phyloP scores from a whole-genome alignment of 2,888 invertebrate genomes.

The Neoscelio sp. region DNA sequence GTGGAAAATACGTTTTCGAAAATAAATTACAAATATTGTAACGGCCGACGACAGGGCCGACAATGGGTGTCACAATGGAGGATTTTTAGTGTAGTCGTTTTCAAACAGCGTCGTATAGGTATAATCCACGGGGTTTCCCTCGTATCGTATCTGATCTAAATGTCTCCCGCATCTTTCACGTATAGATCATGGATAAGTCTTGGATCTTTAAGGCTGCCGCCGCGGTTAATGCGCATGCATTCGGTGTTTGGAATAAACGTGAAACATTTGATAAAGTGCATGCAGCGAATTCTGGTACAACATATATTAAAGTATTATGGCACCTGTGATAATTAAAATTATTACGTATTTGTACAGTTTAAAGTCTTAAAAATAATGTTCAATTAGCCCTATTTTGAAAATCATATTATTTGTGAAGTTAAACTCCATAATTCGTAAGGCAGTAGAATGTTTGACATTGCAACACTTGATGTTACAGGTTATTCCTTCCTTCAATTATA shows the following conservation, averaged over 20 bases:
- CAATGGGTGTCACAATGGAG: slow-evolving; percentile 72
- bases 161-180: slow-evolving; percentile 72
- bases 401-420: too few species aligned
- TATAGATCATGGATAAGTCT: slow-evolving; percentile 74
- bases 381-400: too few species aligned
- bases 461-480: too few species aligned
- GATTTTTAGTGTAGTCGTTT: slow-evolving; percentile 77
- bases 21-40: slow-evolving; percentile 70
- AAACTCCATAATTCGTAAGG: too few species aligned
- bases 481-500: too few species aligned
- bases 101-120: slow-evolving; percentile 71
- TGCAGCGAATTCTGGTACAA: slow-evolving; percentile 21
- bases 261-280: slow-evolving; percentile 43
- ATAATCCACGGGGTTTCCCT: slow-evolving; percentile 77
- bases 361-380: too few species aligned
- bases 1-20: slow-evolving; percentile 50
- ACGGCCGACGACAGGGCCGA: slow-evolving; percentile 65
- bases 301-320: slow-evolving; percentile 34
- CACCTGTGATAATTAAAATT: too few species aligned
- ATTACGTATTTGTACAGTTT: too few species aligned
- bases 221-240: slow-evolving; percentile 36
- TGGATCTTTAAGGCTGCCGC: slow-evolving; percentile 70
- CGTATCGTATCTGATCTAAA: slow-evolving; percentile 77
- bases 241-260: slow-evolving; percentile 37
- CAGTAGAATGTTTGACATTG: too few species aligned